A percentile compares a stretch with the other conserved stretches of the same genome.
Evolutionary conservation across 2,797 vertebrate species (phyloP).

Genomic region (Scomberomorus guttatus): DNA sequence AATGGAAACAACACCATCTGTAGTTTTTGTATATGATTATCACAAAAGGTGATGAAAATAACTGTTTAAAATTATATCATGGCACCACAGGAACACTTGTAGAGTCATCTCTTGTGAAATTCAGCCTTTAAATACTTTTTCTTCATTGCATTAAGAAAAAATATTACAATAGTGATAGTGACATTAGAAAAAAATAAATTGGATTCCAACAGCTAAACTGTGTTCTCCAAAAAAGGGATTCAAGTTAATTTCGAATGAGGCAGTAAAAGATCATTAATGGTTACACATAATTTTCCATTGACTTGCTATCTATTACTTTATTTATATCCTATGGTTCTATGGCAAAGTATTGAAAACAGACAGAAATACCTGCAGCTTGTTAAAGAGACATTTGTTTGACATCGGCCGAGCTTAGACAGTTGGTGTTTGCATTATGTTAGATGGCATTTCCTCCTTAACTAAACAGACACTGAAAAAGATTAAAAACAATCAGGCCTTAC

Average conservation of each 20-base stretch:
- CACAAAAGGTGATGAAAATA: background rate
- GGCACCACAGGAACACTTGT: background rate
- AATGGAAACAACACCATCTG: background rate
- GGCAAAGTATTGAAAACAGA: slow-evolving; percentile 6
- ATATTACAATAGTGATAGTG: background rate
- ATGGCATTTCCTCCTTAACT: slow-evolving; percentile 63
- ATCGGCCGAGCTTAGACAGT: background rate
- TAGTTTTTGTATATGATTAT: background rate
- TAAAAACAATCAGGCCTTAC: slow-evolving; percentile 81
- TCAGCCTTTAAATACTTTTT: background rate
- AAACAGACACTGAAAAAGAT: slow-evolving; percentile 38
- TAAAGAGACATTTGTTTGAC: slow-evolving; percentile 18
- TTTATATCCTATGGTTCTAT: background rate
- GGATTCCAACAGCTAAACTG: slow-evolving; percentile 18
- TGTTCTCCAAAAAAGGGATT: slow-evolving; percentile 2
- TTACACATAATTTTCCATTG: background rate
- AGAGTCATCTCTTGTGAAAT: background rate
- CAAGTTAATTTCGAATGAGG: slow-evolving; percentile 1
- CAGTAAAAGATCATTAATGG: background rate
- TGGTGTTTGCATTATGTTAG: slow-evolving; percentile 49
- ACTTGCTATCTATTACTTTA: background rate
- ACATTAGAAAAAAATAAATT: background rate
- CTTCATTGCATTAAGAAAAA: background rate
- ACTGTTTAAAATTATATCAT: background rate
- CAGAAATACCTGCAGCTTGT: slow-evolving; percentile 31